These are phyloP conservation scores for Pasiphila rectangulata DNA, from an alignment of 2,888 invertebrate genomes.

Conservation along the genomic window DNA sequence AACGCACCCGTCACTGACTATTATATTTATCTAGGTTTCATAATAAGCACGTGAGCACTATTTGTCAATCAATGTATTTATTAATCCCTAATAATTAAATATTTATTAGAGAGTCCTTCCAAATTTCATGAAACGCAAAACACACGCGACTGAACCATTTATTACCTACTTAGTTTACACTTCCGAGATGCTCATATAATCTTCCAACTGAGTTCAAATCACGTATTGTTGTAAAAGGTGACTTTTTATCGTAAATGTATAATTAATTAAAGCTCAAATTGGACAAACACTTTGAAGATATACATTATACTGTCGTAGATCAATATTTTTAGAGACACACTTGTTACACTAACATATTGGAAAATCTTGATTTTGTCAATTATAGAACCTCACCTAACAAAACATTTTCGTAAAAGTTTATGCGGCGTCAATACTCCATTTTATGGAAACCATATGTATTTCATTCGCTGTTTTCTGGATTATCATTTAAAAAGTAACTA, in stretches of 20 bases:
- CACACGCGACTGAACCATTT: slow-evolving; percentile 46
- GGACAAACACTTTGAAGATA: slow-evolving; percentile 55
- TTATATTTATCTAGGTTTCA: slow-evolving; percentile 53
- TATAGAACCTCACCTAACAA: slow-evolving; percentile 40
- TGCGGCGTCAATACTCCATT: slow-evolving; percentile 38
- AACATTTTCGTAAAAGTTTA: slow-evolving; percentile 55
- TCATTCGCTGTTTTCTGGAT: slow-evolving; percentile 52
- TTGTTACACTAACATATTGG: slow-evolving; percentile 54
- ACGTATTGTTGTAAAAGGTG: slow-evolving; percentile 48
- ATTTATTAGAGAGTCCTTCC: slow-evolving; percentile 35
- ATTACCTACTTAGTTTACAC: slow-evolving; percentile 26
- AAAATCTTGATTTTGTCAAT: slow-evolving; percentile 52
- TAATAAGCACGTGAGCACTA: slow-evolving; percentile 58
- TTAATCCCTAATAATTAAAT: slow-evolving; percentile 49
- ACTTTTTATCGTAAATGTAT: slow-evolving; percentile 48
- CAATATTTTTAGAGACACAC: slow-evolving; percentile 76
- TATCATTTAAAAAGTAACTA: slow-evolving; percentile 73
- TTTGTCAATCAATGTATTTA: slow-evolving; percentile 59
- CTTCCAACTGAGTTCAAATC: slow-evolving; percentile 61
- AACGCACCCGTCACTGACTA: slow-evolving; percentile 51
- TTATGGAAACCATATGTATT: slow-evolving; percentile 35
- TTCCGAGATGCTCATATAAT: slow-evolving; percentile 56
- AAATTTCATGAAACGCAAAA: slow-evolving; percentile 35
- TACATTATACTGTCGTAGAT: slow-evolving; percentile 58
- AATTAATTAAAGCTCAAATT: slow-evolving; percentile 58